phyloP scores from a whole-genome alignment of 2,797 vertebrate genomes.

The Ispidina picta region DNA sequence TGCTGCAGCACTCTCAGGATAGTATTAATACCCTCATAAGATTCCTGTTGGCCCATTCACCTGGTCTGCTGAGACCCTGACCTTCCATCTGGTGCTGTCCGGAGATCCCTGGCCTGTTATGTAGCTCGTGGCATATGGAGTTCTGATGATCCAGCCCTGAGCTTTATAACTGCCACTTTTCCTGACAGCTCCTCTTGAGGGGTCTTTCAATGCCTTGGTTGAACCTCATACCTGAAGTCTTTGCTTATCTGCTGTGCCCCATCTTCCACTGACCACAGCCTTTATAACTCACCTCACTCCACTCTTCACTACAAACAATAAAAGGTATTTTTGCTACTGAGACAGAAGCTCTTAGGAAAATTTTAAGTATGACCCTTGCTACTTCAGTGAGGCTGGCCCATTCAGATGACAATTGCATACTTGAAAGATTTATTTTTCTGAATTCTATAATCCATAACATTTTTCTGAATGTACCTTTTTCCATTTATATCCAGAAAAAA shows the following conservation, averaged over 20 bases:
- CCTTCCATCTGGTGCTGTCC: too few relatives aligned
- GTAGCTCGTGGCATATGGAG: rapidly evolving
- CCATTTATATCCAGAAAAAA: neutral
- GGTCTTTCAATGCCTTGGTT: neutral
- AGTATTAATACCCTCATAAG: neutral
- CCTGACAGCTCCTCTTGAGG: neutral
- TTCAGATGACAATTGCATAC: neutral
- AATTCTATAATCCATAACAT: neutral
- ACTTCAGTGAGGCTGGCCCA: neutral
- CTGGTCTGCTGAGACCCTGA: neutral
- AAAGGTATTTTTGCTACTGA: neutral
- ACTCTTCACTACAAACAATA: neutral
- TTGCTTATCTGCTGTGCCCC: neutral
- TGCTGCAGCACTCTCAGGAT: neutral
- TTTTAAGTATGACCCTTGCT: neutral
- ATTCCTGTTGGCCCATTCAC: neutral
- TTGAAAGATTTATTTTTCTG: neutral
- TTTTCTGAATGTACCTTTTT: neutral
- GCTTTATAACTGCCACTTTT: neutral
- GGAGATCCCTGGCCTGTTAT: neutral
- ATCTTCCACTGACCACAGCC: neutral
- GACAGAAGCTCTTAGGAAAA: neutral
- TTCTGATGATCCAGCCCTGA: neutral
- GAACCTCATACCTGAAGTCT: neutral
- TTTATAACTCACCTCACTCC: neutral